A percentile compares a stretch with the other conserved stretches of the same genome.
Conservation (phyloP, 2,113 vertebrate species). For the Pogona vitticeps region DNA sequence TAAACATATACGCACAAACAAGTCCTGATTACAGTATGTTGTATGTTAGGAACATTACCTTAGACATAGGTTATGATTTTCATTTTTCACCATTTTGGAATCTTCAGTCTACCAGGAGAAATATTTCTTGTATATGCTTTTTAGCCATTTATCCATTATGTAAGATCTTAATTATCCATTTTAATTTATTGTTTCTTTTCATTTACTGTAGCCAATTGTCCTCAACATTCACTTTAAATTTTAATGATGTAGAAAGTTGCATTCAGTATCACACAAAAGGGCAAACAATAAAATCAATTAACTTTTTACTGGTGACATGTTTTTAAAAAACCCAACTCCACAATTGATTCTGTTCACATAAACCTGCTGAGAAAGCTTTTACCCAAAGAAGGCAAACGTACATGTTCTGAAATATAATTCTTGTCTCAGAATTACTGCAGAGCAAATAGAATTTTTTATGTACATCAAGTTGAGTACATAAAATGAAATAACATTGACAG, state of each 20-base stretch:
- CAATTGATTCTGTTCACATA: not conserved
- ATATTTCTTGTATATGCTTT: not conserved
- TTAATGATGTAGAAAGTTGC: not conserved
- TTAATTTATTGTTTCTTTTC: not conserved
- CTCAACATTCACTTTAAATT: not conserved
- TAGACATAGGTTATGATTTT: no score
- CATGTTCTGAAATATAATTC: not conserved
- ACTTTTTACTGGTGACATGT: not conserved
- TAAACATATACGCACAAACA: no score
- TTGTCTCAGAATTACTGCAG: not conserved
- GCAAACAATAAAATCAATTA: not conserved
- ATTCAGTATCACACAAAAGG: not conserved
- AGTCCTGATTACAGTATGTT: not conserved
- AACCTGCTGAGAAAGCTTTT: not conserved
- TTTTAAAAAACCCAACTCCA: rapidly evolving
- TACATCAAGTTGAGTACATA: not conserved
- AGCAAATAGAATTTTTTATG: not conserved
- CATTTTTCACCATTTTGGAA: not conserved
- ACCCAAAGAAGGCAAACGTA: not conserved
- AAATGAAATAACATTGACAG: slow-evolving; percentile 17
- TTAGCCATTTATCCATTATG: not conserved
- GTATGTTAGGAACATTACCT: not conserved
- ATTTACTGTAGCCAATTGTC: not conserved
- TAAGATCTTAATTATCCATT: not conserved
- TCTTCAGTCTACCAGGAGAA: no score